Conservation (phyloP, 2,797 vertebrate genomes). For the Tinamus major region DNA sequence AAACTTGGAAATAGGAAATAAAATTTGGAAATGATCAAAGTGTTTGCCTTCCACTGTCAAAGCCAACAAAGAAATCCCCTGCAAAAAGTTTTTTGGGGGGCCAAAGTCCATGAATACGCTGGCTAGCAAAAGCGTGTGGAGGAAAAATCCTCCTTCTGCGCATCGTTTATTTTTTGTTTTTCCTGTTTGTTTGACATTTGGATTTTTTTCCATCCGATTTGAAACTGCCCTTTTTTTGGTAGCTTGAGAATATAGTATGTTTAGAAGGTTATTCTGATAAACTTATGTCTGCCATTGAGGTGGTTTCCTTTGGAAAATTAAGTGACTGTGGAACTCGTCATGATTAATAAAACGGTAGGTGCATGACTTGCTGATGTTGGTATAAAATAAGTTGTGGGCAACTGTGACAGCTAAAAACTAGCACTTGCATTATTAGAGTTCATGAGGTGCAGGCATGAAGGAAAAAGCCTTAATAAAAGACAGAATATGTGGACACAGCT, state of each 20-base stretch:
- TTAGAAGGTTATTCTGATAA: neutral
- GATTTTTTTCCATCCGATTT: neutral
- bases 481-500: neutral
- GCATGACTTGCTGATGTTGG: neutral
- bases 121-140: neutral
- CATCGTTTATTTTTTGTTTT: slow-evolving; percentile 22
- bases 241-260: neutral
- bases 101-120: neutral
- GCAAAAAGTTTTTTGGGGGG: neutral
- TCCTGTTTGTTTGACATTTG: neutral
- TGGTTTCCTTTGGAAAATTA: neutral
- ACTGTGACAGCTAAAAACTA: neutral
- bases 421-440: neutral
- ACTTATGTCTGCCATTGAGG: neutral
- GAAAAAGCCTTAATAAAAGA: neutral
- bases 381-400: neutral
- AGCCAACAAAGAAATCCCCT: neutral
- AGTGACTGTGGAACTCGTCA: neutral
- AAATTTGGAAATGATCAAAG: neutral
- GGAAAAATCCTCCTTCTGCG: neutral
- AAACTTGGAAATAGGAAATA: neutral
- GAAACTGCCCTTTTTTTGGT: neutral
- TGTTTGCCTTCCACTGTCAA: neutral
- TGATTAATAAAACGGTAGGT: neutral
- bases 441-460: neutral